Conservation (phyloP, 2,797 vertebrate species). For the Zenarchopterus dispar region DNA sequence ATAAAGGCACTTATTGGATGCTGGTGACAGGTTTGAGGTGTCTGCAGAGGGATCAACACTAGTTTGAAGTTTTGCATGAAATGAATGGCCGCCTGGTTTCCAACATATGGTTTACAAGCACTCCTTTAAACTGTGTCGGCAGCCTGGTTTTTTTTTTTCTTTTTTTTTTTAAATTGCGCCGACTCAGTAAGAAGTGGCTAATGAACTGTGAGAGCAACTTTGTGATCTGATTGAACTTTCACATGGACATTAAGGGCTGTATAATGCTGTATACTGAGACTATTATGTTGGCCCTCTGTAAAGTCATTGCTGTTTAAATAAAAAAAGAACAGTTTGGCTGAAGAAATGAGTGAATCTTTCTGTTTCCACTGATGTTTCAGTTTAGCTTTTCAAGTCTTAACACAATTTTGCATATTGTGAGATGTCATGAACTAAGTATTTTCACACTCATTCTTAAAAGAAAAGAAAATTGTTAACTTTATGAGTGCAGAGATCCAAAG, state of each 20-base stretch:
- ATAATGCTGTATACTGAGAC: conserved; percentile 72
- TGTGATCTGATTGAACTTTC: conserved; percentile 19
- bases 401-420: no score
- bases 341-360: no score
- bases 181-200: conserved; percentile 14
- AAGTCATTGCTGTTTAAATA: conserved; percentile 77
- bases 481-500: no score
- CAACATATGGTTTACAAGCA: conserved; percentile 50
- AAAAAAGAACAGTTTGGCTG: conserved; percentile 73
- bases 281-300: conserved; percentile 71
- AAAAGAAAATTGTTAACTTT: no score
- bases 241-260: conserved; percentile 53
- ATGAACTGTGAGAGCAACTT: conserved; percentile 6
- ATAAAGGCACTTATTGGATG: conserved; percentile 56
- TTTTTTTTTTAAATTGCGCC: conserved; percentile 9
- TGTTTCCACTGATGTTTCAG: no score
- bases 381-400: no score
- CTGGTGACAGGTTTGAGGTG: conserved; percentile 56
- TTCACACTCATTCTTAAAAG: no score
- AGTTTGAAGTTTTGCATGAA: conserved; percentile 39
- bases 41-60: conserved; percentile 21
- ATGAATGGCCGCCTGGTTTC: conserved; percentile 8
- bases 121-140: conserved; percentile 30
- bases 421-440: no score
- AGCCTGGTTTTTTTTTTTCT: conserved; percentile 20